A percentile compares a stretch with the other conserved stretches of the same genome.
Conservation (phyloP, 2,888 invertebrate species). For the Meiosimyza decipiens region DNA sequence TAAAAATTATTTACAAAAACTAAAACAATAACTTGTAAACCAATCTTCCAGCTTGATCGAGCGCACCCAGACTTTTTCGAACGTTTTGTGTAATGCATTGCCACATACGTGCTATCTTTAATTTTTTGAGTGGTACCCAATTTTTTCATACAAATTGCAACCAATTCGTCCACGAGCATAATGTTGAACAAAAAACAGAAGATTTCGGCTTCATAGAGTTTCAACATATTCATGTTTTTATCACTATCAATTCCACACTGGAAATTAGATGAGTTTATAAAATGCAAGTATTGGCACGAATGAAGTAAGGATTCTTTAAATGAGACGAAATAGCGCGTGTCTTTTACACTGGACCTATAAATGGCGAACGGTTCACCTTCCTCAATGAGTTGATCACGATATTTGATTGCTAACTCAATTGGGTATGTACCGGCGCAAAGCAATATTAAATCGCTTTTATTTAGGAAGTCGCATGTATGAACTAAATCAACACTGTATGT, state of each 20-base stretch:
- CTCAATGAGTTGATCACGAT: constrained; percentile 35
- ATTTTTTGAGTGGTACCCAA: background rate
- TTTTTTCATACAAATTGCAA: constrained; percentile 37
- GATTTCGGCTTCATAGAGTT: background rate
- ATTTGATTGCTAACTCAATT: constrained; percentile 36
- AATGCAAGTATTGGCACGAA: background rate
- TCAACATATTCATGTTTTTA: background rate
- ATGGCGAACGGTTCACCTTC: constrained; percentile 36
- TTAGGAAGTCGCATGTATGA: constrained; percentile 24
- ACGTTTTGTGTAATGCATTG: constrained; percentile 30
- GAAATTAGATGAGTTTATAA: background rate
- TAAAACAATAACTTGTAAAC: too few species aligned
- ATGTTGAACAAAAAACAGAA: constrained; percentile 34
- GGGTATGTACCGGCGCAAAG: constrained; percentile 38
- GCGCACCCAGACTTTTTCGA: too few species aligned
- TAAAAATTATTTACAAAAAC: too few species aligned
- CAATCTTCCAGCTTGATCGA: too few species aligned
- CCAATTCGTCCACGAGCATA: constrained; percentile 34
- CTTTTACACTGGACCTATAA: constrained; percentile 9
- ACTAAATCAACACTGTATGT: too few species aligned
- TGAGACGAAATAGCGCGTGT: constrained; percentile 19
- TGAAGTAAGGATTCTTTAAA: constrained; percentile 33
- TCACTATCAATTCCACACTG: background rate
- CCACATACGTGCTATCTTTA: background rate
- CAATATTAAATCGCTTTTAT: background rate